Conservation (phyloP, 2,888 invertebrate genomes). For the Candidula unifasciata region DNA sequence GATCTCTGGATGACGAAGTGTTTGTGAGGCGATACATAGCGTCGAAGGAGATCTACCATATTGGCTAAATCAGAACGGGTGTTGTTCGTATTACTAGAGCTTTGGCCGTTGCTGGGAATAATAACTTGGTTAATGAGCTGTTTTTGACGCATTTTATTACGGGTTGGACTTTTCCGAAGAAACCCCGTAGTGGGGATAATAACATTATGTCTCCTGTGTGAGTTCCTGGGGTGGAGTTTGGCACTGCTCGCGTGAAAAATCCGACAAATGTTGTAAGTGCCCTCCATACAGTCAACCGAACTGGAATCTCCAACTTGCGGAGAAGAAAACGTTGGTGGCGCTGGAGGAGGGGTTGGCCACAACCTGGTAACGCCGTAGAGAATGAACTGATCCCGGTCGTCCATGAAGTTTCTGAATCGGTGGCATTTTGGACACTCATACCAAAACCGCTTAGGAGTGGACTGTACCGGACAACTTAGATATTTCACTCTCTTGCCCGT, state of each 20-base stretch:
- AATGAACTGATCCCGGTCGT: conserved; percentile 10
- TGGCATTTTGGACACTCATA: conserved; percentile 20
- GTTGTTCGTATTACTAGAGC: neutral
- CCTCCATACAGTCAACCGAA: neutral
- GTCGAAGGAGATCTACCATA: neutral
- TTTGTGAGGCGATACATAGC: neutral
- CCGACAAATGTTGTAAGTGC: conserved; percentile 19
- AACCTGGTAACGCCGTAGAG: conserved; percentile 26
- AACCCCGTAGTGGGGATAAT: neutral
- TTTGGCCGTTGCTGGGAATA: neutral
- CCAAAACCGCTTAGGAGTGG: neutral
- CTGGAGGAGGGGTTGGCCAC: conserved; percentile 14
- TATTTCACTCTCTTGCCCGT: neutral
- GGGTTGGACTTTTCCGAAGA: neutral
- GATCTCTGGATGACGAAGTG: neutral
- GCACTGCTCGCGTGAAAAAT: conserved; percentile 21
- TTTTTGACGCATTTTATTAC: neutral
- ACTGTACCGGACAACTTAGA: neutral
- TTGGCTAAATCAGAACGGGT: neutral
- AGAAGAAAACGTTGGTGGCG: neutral
- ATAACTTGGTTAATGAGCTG: too few relatives aligned
- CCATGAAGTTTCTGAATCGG: neutral
- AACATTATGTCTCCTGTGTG: neutral
- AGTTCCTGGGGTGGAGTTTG: neutral
- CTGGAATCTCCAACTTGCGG: neutral